Percentiles rank a stretch among this genome's conserved stretches.
These are phyloP conservation scores for Fulmarus glacialis DNA, from an alignment of 2,113 vertebrate genomes.

Conservation along the genomic window DNA sequence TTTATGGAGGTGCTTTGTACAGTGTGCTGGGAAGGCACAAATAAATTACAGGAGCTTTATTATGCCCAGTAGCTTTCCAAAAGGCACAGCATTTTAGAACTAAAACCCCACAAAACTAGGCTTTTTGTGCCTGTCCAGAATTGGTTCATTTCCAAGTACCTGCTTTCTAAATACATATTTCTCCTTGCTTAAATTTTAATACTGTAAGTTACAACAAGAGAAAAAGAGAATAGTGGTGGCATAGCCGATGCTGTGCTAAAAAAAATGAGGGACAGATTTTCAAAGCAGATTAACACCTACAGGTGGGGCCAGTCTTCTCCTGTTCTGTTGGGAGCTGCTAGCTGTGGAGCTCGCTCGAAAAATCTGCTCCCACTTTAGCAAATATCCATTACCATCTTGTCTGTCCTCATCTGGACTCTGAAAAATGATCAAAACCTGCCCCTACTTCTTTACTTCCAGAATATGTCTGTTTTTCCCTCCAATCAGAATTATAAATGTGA, in stretches of 20 bases:
- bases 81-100: constrained; percentile 11
- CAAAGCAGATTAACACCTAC: background rate
- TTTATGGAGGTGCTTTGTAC: constrained; percentile 5
- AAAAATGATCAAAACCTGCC: background rate
- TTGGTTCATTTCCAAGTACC: background rate
- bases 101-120: background rate
- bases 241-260: background rate
- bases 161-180: constrained; percentile 1
- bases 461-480: background rate
- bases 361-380: background rate
- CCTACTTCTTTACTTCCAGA: background rate
- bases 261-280: background rate
- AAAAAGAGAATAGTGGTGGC: background rate
- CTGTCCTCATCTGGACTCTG: background rate
- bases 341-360: background rate
- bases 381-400: background rate
- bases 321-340: background rate
- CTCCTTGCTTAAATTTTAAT: background rate
- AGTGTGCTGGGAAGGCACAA: constrained; percentile 30
- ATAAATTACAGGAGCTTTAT: constrained; percentile 47
- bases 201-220: background rate
- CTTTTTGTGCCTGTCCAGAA: background rate
- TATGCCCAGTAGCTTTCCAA: background rate
- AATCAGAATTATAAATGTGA: background rate
- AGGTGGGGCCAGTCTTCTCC: background rate